Base-by-base conservation (phyloP, 2,113 vertebrate species). In the Coregonus clupeaformis region DNA sequence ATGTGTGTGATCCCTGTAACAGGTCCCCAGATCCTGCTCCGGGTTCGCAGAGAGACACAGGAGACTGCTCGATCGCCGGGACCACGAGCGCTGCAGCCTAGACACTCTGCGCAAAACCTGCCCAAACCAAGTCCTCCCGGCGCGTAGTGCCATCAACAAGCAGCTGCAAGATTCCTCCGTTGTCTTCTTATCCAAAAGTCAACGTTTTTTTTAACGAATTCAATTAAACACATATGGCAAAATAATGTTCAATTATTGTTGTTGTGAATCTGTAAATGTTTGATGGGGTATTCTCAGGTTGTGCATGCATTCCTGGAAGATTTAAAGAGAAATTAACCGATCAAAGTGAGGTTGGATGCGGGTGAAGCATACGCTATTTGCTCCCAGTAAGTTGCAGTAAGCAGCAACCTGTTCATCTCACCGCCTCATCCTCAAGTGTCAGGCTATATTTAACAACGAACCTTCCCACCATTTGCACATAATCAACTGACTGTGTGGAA, bases 71-170 rank as follows among this genome's bases (percentile, higher is more conserved):
- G 97, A 96, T 89, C 97, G 95, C 89, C 95, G 92, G 88, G 96
- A 93, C 94, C 96, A 96, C 90, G 94, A 94, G 86, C 93, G 95
- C 84, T 94, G 95, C 86, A 97, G 91, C 91, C 95, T 91, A 88
- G 94, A 94, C 92, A 96, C 94, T 92, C 95, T 95, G 93, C 94
- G 96, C 94, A 96, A 95, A 93, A 97, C 93, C 94, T 95, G 95
- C 90, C 94, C 93, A 88, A 97, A 91, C 93, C 95, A 96, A 94
- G 94, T 93, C 89, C 95, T 94, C 92, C 94, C 94, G 85, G 92
- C 91, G 94, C 94, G 94, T 92, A 95, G 94, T 93, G 96, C 95
- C 95, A 96, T 95, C 94, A 95, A 94, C 90, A 89, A 94, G 84
- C 92, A 87, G 89, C 90, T 84, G 65, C 78, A 79, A 87, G 75